Percentiles rank a stretch among this genome's conserved stretches.
phyloP scores from a whole-genome alignment of 2,888 invertebrate genomes.

The Meiosimyza decipiens region DNA sequence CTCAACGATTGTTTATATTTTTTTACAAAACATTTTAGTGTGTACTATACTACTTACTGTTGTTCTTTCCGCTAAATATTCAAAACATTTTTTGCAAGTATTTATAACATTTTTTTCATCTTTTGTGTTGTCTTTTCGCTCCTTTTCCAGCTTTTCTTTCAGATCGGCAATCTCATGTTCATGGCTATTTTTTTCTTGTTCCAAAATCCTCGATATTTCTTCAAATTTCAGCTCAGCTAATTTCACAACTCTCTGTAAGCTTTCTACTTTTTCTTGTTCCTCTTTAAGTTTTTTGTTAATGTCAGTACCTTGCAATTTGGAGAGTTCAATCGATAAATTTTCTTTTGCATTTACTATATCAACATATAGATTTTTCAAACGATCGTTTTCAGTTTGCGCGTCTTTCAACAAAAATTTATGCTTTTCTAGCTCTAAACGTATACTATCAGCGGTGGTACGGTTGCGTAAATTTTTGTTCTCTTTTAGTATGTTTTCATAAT shows the following conservation, averaged over 20 bases:
- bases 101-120: slow-evolving; percentile 49
- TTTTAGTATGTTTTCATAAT: slow-evolving; percentile 53
- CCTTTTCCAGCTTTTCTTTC: slow-evolving; percentile 55
- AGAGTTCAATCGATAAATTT: slow-evolving; percentile 70
- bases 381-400: slow-evolving; percentile 70
- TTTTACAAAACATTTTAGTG: too few species aligned
- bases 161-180: slow-evolving; percentile 57
- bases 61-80: slow-evolving; percentile 57
- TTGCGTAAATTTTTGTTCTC: slow-evolving; percentile 54
- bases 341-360: slow-evolving; percentile 74
- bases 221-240: slow-evolving; percentile 60
- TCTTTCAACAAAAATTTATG: slow-evolving; percentile 70
- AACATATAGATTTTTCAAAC: slow-evolving; percentile 70
- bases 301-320: slow-evolving; percentile 70
- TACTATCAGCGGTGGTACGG: slow-evolving; percentile 47
- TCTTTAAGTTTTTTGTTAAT: slow-evolving; percentile 68
- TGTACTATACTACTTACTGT: slow-evolving; percentile 50
- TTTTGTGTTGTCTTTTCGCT: slow-evolving; percentile 46
- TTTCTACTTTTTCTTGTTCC: slow-evolving; percentile 70
- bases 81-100: slow-evolving; percentile 61
- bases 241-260: slow-evolving; percentile 67
- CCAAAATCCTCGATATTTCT: slow-evolving; percentile 68
- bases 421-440: slow-evolving; percentile 68
- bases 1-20: too few species aligned
- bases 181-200: slow-evolving; percentile 67